Percentiles rank a stretch among this genome's conserved stretches.
Evolutionary conservation across 2,888 invertebrate species (phyloP).

Genomic region (Drosophila basisetae): DNA sequence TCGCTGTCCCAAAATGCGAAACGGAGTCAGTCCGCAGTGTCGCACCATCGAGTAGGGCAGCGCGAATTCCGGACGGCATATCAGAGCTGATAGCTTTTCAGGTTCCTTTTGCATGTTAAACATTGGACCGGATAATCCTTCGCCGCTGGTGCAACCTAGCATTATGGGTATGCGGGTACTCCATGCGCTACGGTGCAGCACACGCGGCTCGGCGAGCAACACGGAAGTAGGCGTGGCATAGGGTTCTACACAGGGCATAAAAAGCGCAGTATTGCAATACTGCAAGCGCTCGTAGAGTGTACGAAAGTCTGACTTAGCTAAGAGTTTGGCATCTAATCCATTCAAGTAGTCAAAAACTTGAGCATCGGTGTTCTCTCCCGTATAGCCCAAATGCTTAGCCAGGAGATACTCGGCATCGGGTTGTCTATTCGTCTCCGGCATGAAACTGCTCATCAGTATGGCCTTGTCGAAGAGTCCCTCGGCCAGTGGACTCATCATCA

Average conservation of each 20-base stretch:
- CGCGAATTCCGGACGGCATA: conserved; percentile 37
- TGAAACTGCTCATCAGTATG: conserved; percentile 76
- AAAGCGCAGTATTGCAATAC: conserved; percentile 24
- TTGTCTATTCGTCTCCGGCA: conserved; percentile 45
- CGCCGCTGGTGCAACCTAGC: conserved; percentile 78
- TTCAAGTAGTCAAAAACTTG: conserved; percentile 58
- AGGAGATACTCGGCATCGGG: conserved; percentile 65
- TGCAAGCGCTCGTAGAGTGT: conserved; percentile 49
- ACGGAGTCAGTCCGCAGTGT: conserved; percentile 20
- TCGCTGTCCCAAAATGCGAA: conserved; percentile 54
- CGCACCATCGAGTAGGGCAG: conserved; percentile 10
- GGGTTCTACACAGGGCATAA: conserved; percentile 75
- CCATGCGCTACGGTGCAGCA: conserved; percentile 77
- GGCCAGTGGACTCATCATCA: conserved; percentile 85
- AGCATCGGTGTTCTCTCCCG: conserved; percentile 75
- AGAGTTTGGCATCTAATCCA: conserved; percentile 51
- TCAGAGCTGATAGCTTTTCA: conserved; percentile 9
- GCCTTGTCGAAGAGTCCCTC: conserved; percentile 83
- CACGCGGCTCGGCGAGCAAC: conserved; percentile 69
- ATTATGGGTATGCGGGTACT: conserved; percentile 80
- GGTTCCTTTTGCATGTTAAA: conserved; percentile 4
- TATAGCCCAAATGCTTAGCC: conserved; percentile 78
- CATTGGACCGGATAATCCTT: conserved; percentile 48
- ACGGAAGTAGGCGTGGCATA: conserved; percentile 69
- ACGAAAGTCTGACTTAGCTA: conserved; percentile 50